These are phyloP conservation scores for Macrotus californicus DNA, from an alignment of 2,113 vertebrate genomes.

Conservation along the genomic window DNA sequence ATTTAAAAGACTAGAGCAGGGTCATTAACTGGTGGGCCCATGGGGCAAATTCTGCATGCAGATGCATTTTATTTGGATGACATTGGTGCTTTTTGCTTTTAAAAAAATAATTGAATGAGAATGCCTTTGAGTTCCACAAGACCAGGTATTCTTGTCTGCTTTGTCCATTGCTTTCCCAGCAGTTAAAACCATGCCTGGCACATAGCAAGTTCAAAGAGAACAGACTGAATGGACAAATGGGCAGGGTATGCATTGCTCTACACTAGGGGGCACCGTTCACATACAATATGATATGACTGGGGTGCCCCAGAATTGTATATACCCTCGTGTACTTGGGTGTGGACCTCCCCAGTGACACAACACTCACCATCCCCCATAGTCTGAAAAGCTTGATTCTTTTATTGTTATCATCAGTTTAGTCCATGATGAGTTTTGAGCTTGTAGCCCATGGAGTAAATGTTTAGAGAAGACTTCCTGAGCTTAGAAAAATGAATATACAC, in stretches of 20 bases:
- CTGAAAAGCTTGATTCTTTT: not conserved
- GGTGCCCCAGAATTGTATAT: not conserved
- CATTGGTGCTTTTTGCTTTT: not conserved
- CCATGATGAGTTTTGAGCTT: constrained; percentile 5
- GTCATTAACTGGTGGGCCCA: not conserved
- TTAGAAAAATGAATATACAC: constrained; percentile 3
- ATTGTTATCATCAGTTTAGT: not conserved
- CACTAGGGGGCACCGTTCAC: constrained; percentile 54
- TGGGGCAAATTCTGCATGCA: not conserved
- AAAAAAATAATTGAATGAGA: not conserved
- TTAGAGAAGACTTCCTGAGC: not conserved
- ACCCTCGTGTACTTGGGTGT: not conserved
- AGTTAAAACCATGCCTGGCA: not conserved
- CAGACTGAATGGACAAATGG: not conserved
- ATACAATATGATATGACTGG: not conserved
- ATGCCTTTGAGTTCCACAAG: not conserved
- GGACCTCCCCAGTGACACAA: not conserved
- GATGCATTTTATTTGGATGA: not conserved
- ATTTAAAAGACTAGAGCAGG: constrained; percentile 29
- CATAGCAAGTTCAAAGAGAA: not conserved
- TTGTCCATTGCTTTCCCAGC: not conserved
- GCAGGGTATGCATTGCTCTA: not conserved
- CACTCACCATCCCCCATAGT: not conserved
- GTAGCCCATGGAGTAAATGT: not conserved
- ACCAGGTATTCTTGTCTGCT: not conserved